Evolutionary conservation across 2,888 invertebrate species (phyloP), one percentile per base, ranked within the genome.

Genomic region (Drosophila testacea): DNA sequence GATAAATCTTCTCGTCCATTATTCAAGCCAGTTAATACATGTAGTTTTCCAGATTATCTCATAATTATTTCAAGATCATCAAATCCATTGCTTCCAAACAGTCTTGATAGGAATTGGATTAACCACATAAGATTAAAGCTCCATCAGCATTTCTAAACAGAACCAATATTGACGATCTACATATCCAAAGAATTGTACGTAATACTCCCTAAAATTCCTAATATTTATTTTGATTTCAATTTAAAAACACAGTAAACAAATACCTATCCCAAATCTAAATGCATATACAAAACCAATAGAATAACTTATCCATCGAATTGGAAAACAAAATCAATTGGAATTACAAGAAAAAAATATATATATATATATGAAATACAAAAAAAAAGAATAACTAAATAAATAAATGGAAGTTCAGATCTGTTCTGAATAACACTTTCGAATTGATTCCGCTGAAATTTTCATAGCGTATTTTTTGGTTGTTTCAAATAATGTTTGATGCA

Each of bases 281-380:
- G 70, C 75, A 62, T 67, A 68, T 64, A 90, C 85, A 90, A 91
- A 91, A 91, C 91, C 91, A 91, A 91, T 91, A 91, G 89, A 91
- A 91, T 91, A 91, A 91, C 91, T 90, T 84, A 72, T 70, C 74
- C 62, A 69, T 44, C 67, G 39, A 76, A 71, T 70, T 55, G 47
- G 64, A 54, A 16, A 60, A 13, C 36, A 55, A 73, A 67, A 57
- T 62, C 42, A 79, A 83, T 83, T 83, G 81, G 87, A 86, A 83
- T 79, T 72, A 68, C 71, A 74, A 86, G 81, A 79, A 54, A 69
- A 50, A 64, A 44, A 65, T 32, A 16, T 16, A 64, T 47, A 65
- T 32, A 56, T 48, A 10, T 64, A 42, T 44, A 30, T 22, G 22
- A 22, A 22, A 22, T 56, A 65, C n/a, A 51, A 60, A 64, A 41